Percentiles rank a stretch among this genome's conserved stretches.
phyloP scores from a whole-genome alignment of 2,888 invertebrate species.

The Leucophora obtusa region DNA sequence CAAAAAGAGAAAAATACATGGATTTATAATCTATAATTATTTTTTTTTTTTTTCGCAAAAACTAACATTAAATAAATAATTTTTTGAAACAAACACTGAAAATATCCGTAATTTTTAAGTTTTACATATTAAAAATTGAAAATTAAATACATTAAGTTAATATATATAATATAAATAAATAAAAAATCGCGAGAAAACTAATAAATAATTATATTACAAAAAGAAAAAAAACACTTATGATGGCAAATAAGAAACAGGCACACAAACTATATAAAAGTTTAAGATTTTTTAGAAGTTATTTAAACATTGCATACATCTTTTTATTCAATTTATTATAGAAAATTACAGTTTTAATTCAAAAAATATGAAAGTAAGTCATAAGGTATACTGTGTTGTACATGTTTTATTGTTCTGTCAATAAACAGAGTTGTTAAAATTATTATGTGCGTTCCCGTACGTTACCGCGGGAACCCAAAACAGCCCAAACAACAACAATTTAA shows the following conservation, averaged over 20 bases:
- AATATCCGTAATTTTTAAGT: slow-evolving; percentile 55
- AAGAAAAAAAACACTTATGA: slow-evolving; percentile 2
- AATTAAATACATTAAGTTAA: slow-evolving; percentile 51
- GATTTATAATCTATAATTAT: slow-evolving; percentile 47
- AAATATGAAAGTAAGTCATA: too few species aligned
- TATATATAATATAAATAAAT: slow-evolving; percentile 42
- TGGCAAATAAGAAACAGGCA: slow-evolving; percentile 13
- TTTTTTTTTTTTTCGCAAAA: slow-evolving; percentile 42
- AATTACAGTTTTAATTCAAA: neutral
- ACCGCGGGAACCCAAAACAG: too few species aligned
- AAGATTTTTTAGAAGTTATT: neutral
- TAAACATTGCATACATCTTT: neutral
- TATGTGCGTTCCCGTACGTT: too few species aligned
- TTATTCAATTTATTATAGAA: neutral
- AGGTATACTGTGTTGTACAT: too few species aligned
- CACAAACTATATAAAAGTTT: slow-evolving; percentile 3
- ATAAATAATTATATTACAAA: slow-evolving; percentile 36
- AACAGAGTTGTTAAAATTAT: too few species aligned
- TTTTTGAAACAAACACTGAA: slow-evolving; percentile 51
- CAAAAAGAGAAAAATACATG: slow-evolving; percentile 19
- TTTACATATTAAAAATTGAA: slow-evolving; percentile 50
- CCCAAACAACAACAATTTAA: too few species aligned
- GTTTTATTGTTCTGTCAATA: too few species aligned
- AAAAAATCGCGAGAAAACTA: slow-evolving; percentile 31
- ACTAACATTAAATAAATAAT: neutral